Conservation (phyloP, 2,113 vertebrate genomes). For the Pomatorhinus ruficollis region DNA sequence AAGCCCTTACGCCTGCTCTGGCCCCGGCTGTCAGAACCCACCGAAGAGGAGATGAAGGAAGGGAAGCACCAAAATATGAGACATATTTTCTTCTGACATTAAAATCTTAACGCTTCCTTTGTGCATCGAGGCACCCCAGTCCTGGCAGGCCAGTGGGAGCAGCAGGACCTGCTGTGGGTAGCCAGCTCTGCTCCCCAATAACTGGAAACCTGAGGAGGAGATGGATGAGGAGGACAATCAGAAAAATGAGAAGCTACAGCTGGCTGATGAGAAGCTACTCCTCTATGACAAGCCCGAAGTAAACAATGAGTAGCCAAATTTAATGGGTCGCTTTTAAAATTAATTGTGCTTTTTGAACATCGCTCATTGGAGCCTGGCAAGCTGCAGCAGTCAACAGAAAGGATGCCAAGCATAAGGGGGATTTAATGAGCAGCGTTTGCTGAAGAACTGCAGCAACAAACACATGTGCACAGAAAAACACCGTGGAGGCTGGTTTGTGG, state of each 20-base stretch:
- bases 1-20: slow-evolving; percentile 47
- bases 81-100: neutral
- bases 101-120: neutral
- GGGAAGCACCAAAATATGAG: neutral
- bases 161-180: neutral
- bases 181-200: neutral
- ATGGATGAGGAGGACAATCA: neutral
- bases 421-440: neutral
- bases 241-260: neutral
- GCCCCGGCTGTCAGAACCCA: neutral
- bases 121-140: neutral
- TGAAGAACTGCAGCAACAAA: neutral
- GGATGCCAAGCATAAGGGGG: neutral
- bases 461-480: neutral
- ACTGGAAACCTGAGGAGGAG: neutral
- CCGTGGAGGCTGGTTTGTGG: rapidly evolving
- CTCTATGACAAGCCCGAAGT: neutral
- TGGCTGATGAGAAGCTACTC: neutral
- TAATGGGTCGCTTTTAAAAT: neutral
- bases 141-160: neutral
- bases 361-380: neutral
- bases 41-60: neutral
- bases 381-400: neutral
- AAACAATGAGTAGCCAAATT: neutral
- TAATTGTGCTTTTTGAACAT: neutral